phyloP scores from a whole-genome alignment of 2,888 invertebrate species.

The Aleiodes leptofemur region DNA sequence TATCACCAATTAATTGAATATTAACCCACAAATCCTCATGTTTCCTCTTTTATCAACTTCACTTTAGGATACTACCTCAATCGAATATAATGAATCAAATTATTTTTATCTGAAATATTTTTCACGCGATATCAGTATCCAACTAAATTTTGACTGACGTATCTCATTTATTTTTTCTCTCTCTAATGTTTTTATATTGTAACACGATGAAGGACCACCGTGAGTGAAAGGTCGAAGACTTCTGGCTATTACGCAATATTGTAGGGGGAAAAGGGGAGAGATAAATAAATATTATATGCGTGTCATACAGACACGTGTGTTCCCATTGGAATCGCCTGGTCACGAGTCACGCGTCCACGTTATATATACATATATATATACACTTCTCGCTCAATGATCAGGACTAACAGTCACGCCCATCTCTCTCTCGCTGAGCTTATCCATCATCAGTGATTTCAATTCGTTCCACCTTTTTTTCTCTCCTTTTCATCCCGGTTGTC shows the following conservation, averaged over 20 bases:
- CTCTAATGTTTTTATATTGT: conserved; percentile 37
- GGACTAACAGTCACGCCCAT: conserved; percentile 61
- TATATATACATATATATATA: neutral
- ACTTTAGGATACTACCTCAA: too few species aligned
- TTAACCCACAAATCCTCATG: too few species aligned
- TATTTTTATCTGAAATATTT: neutral
- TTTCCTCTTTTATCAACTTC: too few species aligned
- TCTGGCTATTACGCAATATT: conserved; percentile 31
- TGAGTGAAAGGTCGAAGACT: conserved; percentile 32
- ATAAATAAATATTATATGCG: conserved; percentile 31
- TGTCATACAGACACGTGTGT: conserved; percentile 32
- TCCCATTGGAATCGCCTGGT: conserved; percentile 43
- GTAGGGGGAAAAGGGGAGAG: neutral
- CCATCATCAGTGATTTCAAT: conserved; percentile 64
- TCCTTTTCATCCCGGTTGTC: conserved; percentile 11
- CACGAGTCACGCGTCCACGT: conserved; percentile 41
- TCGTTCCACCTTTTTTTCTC: conserved; percentile 55
- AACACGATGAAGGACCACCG: conserved; percentile 20
- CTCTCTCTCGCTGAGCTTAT: conserved; percentile 62
- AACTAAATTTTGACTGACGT: conserved; percentile 69
- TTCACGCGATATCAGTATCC: conserved; percentile 29
- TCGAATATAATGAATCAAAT: conserved; percentile 4
- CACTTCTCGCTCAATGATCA: conserved; percentile 38
- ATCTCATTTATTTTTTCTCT: conserved; percentile 66
- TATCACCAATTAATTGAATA: too few species aligned